Evolutionary conservation across 2,113 vertebrate genomes (phyloP), one percentile per base, ranked within the genome.

Genomic region (Nothoprocta pentlandii): DNA sequence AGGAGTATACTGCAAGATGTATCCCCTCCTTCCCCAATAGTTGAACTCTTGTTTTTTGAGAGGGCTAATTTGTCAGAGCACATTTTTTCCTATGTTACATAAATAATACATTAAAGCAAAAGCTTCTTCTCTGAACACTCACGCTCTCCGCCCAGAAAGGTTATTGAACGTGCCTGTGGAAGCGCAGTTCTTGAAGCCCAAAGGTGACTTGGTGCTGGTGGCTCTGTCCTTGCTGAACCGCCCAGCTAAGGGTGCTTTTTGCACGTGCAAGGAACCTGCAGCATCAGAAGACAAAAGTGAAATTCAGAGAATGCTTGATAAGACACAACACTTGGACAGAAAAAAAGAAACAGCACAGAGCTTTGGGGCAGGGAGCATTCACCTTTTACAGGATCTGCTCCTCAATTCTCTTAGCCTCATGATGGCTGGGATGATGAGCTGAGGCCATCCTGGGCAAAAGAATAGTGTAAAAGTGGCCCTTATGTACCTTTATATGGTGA

Each of bases 51-150:
- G 89, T 91, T 93, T 95, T 95, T 92, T 90, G 42, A 85, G 78
- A 79, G 85, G 84, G 67, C 85, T 94, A 85, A 96, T 96, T 96
- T 97, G 93, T 96, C 85, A 86, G 73, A 71, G 80, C 59, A 87
- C 64, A 2, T 73, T 94, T 97, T 95, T 86, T 19, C 28, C 49
- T 91, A 83, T 63, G 44, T 81, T 93, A 25, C 61, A 76, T 95
- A 85, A 90, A 96, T 93, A 89, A 91, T 90, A 80, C 61, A 96
- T 96, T 92, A 86, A 95, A 94, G 71, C 64, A 80, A 90, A 94
- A 69, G 21, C 71, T 95, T 93, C 71, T 75, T 88, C 16, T 91
- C 69, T 71, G 91, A 94, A 79, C n/a, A 14, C 59, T 41, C 36
- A 34, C 58, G 34, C 44, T 69, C 25, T 77, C 28, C 36, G 34